phyloP scores from a whole-genome alignment of 2,888 invertebrate species.

The Drosophila neoperkinsi region DNA sequence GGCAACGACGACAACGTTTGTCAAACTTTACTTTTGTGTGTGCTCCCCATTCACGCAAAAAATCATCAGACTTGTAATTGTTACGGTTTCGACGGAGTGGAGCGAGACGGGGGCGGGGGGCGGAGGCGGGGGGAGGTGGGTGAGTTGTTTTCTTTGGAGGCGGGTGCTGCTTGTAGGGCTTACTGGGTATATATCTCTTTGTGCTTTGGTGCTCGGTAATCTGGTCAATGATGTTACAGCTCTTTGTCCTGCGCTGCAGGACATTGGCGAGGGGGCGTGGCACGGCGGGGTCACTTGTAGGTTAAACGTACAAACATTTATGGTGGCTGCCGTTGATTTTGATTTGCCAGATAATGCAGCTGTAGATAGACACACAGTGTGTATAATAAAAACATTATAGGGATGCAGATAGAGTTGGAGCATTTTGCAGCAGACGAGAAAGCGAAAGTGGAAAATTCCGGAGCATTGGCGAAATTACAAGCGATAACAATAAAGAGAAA shows the following conservation, averaged over 20 bases:
- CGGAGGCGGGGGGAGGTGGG: not conserved
- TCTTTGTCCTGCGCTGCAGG: constrained; percentile 48
- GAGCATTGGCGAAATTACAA: not conserved
- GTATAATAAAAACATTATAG: constrained; percentile 8
- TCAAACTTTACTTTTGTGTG: constrained; percentile 59
- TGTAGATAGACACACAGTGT: not conserved
- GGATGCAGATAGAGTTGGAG: not conserved
- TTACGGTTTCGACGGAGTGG: constrained; percentile 61
- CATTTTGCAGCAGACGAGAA: constrained; percentile 6
- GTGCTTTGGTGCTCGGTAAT: constrained; percentile 46
- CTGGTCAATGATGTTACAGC: constrained; percentile 56
- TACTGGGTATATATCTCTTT: constrained; percentile 38
- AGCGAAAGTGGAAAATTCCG: constrained; percentile 16
- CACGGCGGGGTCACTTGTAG: constrained; percentile 65
- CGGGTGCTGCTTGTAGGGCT: constrained; percentile 23
- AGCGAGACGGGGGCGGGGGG: not conserved
- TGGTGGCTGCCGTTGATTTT: constrained; percentile 48
- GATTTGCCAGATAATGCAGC: constrained; percentile 39
- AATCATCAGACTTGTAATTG: constrained; percentile 66
- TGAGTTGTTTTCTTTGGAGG: not conserved
- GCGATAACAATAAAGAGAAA: constrained; percentile 4
- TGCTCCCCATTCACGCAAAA: constrained; percentile 43
- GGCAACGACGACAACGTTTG: constrained; percentile 58
- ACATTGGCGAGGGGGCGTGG: not conserved
- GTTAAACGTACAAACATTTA: constrained; percentile 61